A percentile compares a stretch with the other conserved stretches of the same genome.
Evolutionary conservation across 2,113 vertebrate species (phyloP).

Genomic region (Elachura formosa): DNA sequence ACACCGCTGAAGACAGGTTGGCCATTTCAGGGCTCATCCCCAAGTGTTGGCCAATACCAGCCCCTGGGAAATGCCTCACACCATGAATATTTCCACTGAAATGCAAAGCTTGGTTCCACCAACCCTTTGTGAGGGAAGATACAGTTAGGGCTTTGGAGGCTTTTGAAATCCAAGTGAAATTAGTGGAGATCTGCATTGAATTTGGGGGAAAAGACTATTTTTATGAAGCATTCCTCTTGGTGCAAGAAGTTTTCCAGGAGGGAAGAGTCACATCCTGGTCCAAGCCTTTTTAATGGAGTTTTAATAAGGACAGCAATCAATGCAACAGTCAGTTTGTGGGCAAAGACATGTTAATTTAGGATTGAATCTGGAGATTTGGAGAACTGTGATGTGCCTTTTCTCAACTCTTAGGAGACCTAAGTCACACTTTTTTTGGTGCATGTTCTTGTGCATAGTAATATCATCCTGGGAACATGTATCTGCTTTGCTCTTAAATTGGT

Average conservation of each 20-base stretch:
- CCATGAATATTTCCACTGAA: background rate
- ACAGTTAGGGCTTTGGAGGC: background rate
- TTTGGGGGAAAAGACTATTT: background rate
- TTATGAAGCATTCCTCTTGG: background rate
- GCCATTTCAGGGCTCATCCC: background rate
- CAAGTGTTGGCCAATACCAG: fast-evolving
- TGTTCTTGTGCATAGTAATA: background rate
- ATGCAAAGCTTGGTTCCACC: background rate
- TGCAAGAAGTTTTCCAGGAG: background rate
- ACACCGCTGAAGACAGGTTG: background rate
- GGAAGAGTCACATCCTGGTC: background rate
- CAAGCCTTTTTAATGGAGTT: background rate
- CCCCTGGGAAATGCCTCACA: background rate
- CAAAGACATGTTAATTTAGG: background rate
- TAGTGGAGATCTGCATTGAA: background rate
- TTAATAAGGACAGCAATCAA: background rate
- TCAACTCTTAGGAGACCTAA: background rate
- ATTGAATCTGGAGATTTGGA: background rate
- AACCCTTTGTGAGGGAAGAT: background rate
- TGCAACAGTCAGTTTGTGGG: background rate
- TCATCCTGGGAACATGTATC: background rate
- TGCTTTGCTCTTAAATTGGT: background rate
- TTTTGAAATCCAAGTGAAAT: background rate
- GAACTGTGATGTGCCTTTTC: background rate
- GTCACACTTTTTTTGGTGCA: background rate